Evolutionary conservation across 35 echinoderm and acorn worm species (phyloP).

Genomic region (Acanthaster planci): DNA sequence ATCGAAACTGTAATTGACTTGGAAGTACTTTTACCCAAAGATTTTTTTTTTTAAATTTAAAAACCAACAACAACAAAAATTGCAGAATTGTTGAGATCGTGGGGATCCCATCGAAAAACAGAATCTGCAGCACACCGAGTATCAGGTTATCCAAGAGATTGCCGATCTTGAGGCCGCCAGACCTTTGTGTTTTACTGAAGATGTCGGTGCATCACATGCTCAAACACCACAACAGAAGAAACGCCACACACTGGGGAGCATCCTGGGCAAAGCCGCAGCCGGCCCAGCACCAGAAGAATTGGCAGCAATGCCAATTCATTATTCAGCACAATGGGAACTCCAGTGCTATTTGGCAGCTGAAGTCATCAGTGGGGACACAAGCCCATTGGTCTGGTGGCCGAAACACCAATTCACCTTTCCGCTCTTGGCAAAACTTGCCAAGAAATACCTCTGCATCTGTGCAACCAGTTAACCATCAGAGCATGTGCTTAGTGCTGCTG

Average conservation of each 20-base stretch:
- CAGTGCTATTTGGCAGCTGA: background rate
- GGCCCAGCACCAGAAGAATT: background rate
- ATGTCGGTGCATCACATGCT: background rate
- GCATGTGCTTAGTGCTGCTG: background rate
- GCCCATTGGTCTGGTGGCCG: background rate
- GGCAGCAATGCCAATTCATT: background rate
- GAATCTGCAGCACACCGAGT: background rate
- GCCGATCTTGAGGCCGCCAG: background rate
- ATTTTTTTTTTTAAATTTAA: too few relatives aligned
- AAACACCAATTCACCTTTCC: background rate
- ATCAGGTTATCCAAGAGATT: background rate
- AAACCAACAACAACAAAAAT: too few relatives aligned
- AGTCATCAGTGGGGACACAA: background rate
- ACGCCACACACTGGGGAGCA: background rate
- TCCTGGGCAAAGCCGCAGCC: background rate
- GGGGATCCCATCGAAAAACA: background rate
- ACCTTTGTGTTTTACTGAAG: background rate
- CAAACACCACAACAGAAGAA: background rate
- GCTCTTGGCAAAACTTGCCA: conserved; percentile 2
- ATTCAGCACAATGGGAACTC: background rate
- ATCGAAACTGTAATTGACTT: too few relatives aligned
- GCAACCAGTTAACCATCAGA: background rate
- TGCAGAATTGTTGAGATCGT: background rate
- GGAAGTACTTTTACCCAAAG: too few relatives aligned
- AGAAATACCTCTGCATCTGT: conserved; percentile 26